phyloP scores from a whole-genome alignment of 2,888 invertebrate genomes.

The Nephrotoma flavescens region DNA sequence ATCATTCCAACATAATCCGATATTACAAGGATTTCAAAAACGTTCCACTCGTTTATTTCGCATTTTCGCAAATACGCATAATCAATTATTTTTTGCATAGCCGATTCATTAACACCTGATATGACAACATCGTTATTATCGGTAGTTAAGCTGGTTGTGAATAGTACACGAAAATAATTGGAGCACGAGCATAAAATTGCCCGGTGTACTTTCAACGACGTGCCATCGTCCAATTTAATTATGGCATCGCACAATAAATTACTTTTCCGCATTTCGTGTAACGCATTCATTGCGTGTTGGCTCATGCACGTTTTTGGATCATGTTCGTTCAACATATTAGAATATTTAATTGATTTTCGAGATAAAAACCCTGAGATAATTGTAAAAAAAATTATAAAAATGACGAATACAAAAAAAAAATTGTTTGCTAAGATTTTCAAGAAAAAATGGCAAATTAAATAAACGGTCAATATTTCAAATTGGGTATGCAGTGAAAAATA shows the following conservation, averaged over 20 bases:
- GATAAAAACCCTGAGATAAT: not conserved
- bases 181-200: slow-evolving; percentile 79
- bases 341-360: not conserved
- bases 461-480: not conserved
- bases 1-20: slow-evolving; percentile 81
- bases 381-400: not conserved
- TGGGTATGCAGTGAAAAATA: not conserved
- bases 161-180: slow-evolving; percentile 78
- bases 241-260: slow-evolving; percentile 79
- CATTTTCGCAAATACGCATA: slow-evolving; percentile 73
- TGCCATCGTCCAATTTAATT: slow-evolving; percentile 66
- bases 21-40: slow-evolving; percentile 63
- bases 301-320: slow-evolving; percentile 44
- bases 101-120: slow-evolving; percentile 60
- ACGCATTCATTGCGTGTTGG: slow-evolving; percentile 67
- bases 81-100: slow-evolving; percentile 63
- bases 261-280: slow-evolving; percentile 68
- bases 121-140: slow-evolving; percentile 55
- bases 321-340: slow-evolving; percentile 11
- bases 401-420: not conserved
- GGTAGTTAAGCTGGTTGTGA: slow-evolving; percentile 63
- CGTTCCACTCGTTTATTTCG: slow-evolving; percentile 60
- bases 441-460: not conserved
- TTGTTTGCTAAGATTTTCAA: not conserved
- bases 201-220: slow-evolving; percentile 70